These are phyloP conservation scores for Sebastolobus alascanus DNA, from an alignment of 2,797 vertebrate genomes.

Conservation along the genomic window DNA sequence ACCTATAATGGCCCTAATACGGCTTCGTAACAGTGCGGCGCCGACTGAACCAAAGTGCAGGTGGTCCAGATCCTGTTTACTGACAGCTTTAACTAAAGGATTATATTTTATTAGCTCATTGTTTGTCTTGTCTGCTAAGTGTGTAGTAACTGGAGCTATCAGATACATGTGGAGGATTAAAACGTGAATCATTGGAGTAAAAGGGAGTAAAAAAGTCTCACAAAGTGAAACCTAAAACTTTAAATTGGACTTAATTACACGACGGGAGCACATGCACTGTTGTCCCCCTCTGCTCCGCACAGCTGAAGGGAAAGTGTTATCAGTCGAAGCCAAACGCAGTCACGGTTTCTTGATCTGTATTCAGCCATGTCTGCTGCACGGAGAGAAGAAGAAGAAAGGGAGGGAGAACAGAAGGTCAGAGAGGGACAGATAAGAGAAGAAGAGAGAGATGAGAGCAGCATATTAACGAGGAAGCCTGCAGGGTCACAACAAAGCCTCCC, in stretches of 20 bases:
- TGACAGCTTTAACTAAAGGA: background rate
- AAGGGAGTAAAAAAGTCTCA: background rate
- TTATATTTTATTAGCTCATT: background rate
- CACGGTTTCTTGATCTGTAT: constrained; percentile 22
- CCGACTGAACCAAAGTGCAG: too few relatives aligned
- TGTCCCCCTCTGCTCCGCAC: background rate
- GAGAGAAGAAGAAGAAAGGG: background rate
- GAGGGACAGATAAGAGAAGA: constrained; percentile 24
- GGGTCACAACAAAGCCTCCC: constrained; percentile 35
- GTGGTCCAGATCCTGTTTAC: too few relatives aligned
- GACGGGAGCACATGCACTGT: background rate
- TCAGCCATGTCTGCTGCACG: constrained; percentile 16
- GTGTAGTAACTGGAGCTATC: background rate
- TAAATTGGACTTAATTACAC: background rate
- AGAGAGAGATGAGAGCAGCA: constrained; percentile 40
- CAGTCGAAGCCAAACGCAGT: background rate
- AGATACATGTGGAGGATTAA: background rate
- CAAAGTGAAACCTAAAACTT: background rate
- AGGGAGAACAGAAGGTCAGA: constrained; percentile 37
- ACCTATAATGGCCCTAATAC: too few relatives aligned
- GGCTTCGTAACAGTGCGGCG: background rate
- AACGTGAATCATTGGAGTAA: background rate
- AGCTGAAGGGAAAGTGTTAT: background rate
- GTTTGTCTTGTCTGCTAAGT: background rate
- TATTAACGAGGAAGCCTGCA: constrained; percentile 54